Base-by-base conservation (phyloP, 2,797 vertebrate genomes). In the Setipinna tenuifilis region DNA sequence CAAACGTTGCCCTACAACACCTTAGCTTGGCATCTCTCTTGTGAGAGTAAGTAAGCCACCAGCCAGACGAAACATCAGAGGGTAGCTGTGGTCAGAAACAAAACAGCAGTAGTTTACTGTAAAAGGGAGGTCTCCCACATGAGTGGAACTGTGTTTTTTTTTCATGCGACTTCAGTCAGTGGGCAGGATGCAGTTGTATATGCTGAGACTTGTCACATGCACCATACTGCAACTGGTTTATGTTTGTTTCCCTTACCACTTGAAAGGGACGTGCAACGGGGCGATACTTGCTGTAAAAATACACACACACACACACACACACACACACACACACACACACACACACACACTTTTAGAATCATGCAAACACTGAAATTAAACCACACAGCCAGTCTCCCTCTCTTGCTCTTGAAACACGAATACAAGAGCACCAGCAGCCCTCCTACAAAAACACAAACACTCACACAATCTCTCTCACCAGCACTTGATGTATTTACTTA, bases 111-210 rank as follows among this genome's bases (percentile, higher is more conserved):
- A 75, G 16, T 75, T 75, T 75, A 75, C 28, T 17, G 31, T 35
- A 41, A 75, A 75, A 75, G 16, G 31, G 62, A 65, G 62, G 62
- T 65, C 62, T 65, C 31, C 28, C 68, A 44, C 71, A 78, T 78
- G 41, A 78, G 16, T 44, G 17, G 44, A 44, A 9, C 6, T 6
- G 71, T 41, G 71, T 41, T 14, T 54, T 54, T 54, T 54, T 78
- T 44, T 25, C 31, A 21, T n/a, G 71, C 6, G 35, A 41, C 71
- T 35, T 75, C 16, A 78, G 71, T 78, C 35, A 9, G 31, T 21
- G 35, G 41, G 31, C 31, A 78, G 17, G 68, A 75, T 35, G 62
- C 62, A 35, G 31, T 17, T 75, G 68, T 75, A 75, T 75, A 78
- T 21, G 71, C 35, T 44, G 16, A 19, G 71, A 44, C 71, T 78